Evolutionary conservation across 2,797 vertebrate species (phyloP), one percentile per base, ranked within the genome.

Genomic region (Lepilemur ruficaudatus): DNA sequence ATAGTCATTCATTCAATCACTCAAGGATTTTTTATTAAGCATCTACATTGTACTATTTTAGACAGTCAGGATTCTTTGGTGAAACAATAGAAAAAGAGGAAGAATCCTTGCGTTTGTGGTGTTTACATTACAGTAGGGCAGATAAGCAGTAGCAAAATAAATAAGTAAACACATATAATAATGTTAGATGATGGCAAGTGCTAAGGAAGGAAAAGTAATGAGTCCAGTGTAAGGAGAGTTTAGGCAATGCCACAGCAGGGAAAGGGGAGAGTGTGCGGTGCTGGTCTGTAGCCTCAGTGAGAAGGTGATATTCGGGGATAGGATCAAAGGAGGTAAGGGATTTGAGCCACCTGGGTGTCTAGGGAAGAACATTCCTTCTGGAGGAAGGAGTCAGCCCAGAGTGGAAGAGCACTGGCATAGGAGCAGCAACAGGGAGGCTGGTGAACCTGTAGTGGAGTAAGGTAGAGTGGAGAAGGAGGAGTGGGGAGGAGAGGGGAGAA

Each of bases 131-230:
- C 13, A 57, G 73, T 76, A 72, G 7, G 9, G 2, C 32, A 76
- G 59, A 94, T 22, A 94, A 70, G 17, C 46, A 93, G 32, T 35
- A 70, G 25, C 1, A 43, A 57, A 97, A 59, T 13, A 41, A 72
- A 32, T 32, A 84, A 55, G 14, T 35, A 59, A 81, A 43, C 15
- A 38, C 1, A n/a, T 57, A 22, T 1, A 82, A n/a, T 1, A 81
- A 35, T 76, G 14, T 82, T 72, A 72, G 65, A 87, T 46, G 17
- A 10, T 84, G 50, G 18, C 65, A 72, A 93, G 23, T 35, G 6
- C 30, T 67, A 43, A 80, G 35, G 43, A 18, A 48, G 78, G 78
- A 30, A 22, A 70, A 25, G 55, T 13, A 22, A n/a, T 80, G n/a
- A 32, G 17, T 13, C 3, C n/a, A 7, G 10, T 25, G 2, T 11